Base-by-base conservation (phyloP, 2,888 invertebrate species). In the Pollenia angustigena region DNA sequence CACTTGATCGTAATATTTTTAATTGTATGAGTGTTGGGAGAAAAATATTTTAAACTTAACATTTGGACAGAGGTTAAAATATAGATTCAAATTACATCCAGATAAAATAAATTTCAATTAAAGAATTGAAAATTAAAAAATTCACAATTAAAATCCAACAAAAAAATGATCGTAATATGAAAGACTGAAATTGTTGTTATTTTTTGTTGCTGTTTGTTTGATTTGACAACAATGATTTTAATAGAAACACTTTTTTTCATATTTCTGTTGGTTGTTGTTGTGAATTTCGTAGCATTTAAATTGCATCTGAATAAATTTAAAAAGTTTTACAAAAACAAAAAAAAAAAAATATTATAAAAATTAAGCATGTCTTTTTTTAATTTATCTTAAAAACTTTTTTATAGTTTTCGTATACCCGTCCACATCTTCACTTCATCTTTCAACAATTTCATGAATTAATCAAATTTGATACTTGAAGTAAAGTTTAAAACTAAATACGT, bases 1-100 rank as follows among this genome's bases (percentile, higher is more conserved):
- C 50, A 12, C 1, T 7, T 14, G n/a, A 32, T 32, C 32, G 32
- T 32, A 32, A 32, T 32, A 32, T 32, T 4, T 32, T 32, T 32
- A 32, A 32, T 32, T 60, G n/a, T 40, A 7, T 18, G 9, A 42
- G 54, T 54, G 8, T 23, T 14, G 16, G 9, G 2, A 44, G 8
- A 23, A 56, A 14, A 56, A 32, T 64, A 16, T 12, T 46, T 56
- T 58, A 40, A 56, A 72, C 58, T 81, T 74, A 66, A 18, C 58
- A 75, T 60, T 60, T 46, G 18, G 58, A 58, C 48, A 81, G 40
- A 68, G 81, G 81, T 74, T 58, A 74, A 75, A 75, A 81, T 60
- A 50, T 75, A 68, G 32, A 32, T 81, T 68, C 44, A 52, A 81
- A 81, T 68, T 75, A 75, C 58, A 50, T 42, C 42, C n/a, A 14